A percentile compares a stretch with the other conserved stretches of the same genome.
Evolutionary conservation across 2,888 invertebrate species (phyloP).

Genomic region (Oscheius sp.): DNA sequence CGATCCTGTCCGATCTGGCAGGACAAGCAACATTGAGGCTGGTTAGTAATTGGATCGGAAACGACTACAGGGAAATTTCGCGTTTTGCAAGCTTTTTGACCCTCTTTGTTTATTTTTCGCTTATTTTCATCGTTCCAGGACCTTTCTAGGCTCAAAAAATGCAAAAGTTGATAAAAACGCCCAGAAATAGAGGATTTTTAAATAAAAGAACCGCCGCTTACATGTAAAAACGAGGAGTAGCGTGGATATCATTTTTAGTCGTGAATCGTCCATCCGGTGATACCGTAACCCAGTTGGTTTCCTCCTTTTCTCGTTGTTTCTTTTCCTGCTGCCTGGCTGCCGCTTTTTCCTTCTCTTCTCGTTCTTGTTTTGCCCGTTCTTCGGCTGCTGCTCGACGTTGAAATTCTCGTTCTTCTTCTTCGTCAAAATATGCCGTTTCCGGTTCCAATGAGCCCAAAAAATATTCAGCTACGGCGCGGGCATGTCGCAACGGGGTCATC

Average conservation of each 20-base stretch:
- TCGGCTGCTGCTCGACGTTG: too few relatives aligned
- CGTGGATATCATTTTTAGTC: too few relatives aligned
- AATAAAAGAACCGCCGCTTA: not conserved
- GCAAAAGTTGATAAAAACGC: too few relatives aligned
- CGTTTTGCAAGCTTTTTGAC: too few relatives aligned
- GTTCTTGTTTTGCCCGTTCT: not conserved
- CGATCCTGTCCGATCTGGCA: too few relatives aligned
- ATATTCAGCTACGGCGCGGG: conserved; percentile 3
- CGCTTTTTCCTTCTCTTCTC: not conserved
- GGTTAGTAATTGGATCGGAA: too few relatives aligned
- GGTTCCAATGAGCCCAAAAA: conserved; percentile 2
- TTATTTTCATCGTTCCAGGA: too few relatives aligned
- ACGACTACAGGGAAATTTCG: too few relatives aligned
- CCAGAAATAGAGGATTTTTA: not conserved
- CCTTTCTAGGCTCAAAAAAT: too few relatives aligned
- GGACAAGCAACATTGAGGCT: too few relatives aligned
- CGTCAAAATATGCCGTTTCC: not conserved
- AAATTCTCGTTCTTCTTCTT: not conserved
- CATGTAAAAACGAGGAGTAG: not conserved
- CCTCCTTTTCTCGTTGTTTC: not conserved
- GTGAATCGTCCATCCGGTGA: not conserved
- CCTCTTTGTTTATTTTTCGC: too few relatives aligned
- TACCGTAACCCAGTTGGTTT: conserved; percentile 1
- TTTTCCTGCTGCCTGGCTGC: not conserved
- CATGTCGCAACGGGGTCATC: not conserved